Percentiles rank a stretch among this genome's conserved stretches.
phyloP scores from a whole-genome alignment of 2,888 invertebrate genomes.

The Anorthoa munda region DNA sequence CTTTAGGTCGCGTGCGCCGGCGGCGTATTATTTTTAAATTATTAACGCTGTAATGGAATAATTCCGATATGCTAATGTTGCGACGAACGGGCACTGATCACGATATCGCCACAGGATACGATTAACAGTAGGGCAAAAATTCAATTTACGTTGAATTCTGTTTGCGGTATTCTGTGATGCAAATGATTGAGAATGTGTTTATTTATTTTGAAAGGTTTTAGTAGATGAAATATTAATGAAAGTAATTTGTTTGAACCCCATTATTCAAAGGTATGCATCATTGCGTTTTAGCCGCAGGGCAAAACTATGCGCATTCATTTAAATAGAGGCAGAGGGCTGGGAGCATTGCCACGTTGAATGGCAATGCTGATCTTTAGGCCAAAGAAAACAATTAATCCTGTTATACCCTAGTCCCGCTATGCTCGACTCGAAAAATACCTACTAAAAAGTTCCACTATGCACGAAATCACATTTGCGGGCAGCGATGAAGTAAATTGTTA shows the following conservation, averaged over 20 bases:
- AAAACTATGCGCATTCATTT: slow-evolving; percentile 5
- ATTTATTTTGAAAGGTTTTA: slow-evolving; percentile 53
- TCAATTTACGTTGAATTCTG: slow-evolving; percentile 53
- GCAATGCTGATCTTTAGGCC: too few species aligned
- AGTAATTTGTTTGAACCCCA: slow-evolving; percentile 11
- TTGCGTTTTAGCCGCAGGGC: slow-evolving; percentile 28
- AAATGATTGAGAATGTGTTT: slow-evolving; percentile 59
- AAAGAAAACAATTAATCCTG: too few species aligned
- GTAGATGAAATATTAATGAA: slow-evolving; percentile 60
- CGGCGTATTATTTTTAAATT: slow-evolving; percentile 89
- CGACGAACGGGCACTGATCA: slow-evolving; percentile 83
- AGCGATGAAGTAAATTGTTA: too few species aligned
- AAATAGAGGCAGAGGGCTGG: neutral
- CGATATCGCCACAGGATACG: slow-evolving; percentile 76
- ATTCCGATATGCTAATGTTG: slow-evolving; percentile 88
- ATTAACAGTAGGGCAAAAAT: slow-evolving; percentile 67
- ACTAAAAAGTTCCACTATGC: too few species aligned
- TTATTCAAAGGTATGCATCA: slow-evolving; percentile 15
- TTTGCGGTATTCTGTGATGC: slow-evolving; percentile 56
- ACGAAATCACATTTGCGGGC: too few species aligned
- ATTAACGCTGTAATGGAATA: slow-evolving; percentile 89
- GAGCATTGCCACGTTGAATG: too few species aligned
- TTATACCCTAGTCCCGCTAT: too few species aligned
- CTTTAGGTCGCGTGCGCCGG: slow-evolving; percentile 85
- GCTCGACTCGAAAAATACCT: too few species aligned